phyloP scores from a whole-genome alignment of 2,888 invertebrate species.

The Troides helena region DNA sequence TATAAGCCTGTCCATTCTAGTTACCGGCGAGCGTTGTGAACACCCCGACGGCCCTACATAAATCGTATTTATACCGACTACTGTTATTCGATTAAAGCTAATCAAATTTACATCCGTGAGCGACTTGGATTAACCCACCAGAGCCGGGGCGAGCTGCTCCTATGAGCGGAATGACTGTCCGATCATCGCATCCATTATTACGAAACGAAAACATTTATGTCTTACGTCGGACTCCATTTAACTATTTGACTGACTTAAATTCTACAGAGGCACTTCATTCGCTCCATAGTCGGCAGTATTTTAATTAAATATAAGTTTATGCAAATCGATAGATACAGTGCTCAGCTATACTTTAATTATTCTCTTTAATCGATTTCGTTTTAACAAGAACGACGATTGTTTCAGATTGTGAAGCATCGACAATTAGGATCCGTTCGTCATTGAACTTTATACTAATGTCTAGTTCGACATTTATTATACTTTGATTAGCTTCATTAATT shows the following conservation, averaged over 20 bases:
- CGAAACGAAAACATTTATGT: constrained; percentile 12
- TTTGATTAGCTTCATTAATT: constrained; percentile 11
- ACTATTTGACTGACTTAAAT: constrained; percentile 4
- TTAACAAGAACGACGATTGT: too few relatives aligned
- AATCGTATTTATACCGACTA: constrained; percentile 31
- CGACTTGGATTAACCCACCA: constrained; percentile 35
- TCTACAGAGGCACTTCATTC: neutral
- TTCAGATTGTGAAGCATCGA: too few relatives aligned
- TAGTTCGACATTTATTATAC: neutral
- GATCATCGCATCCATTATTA: constrained; percentile 22
- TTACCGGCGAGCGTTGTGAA: constrained; percentile 24
- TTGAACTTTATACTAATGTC: neutral
- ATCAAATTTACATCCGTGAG: constrained; percentile 39
- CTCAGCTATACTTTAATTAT: too few relatives aligned
- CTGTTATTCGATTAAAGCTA: constrained; percentile 39
- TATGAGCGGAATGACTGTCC: constrained; percentile 18
- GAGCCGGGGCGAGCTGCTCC: constrained; percentile 27
- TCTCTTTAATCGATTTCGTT: too few relatives aligned
- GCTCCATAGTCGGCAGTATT: too few relatives aligned
- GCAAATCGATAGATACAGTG: too few relatives aligned
- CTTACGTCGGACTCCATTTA: constrained; percentile 3
- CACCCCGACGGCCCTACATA: constrained; percentile 22
- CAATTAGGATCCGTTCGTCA: too few relatives aligned
- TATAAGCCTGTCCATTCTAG: constrained; percentile 32
- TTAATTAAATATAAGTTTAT: too few relatives aligned